Percentiles rank a stretch among this genome's conserved stretches.
phyloP scores from a whole-genome alignment of 1,140 invertebrate genomes.

The Danaus plexippus region DNA sequence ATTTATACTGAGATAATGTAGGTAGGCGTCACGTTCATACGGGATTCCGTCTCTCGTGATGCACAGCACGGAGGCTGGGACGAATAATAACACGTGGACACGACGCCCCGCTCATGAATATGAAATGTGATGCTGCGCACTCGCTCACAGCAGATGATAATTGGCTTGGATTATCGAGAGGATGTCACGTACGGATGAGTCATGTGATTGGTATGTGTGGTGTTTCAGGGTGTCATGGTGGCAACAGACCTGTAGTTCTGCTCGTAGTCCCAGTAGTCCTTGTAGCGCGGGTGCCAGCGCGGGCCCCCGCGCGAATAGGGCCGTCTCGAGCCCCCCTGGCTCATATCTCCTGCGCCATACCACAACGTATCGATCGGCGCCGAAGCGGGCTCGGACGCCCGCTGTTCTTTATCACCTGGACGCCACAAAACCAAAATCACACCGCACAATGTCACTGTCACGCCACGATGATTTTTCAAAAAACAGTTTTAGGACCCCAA shows the following conservation, averaged over 20 bases:
- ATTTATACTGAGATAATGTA: too few relatives aligned
- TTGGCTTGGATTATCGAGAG: too few relatives aligned
- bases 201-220: too few relatives aligned
- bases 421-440: conserved; percentile 36
- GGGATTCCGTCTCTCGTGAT: too few relatives aligned
- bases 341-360: conserved; percentile 56
- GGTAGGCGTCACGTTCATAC: too few relatives aligned
- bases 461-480: conserved; percentile 21
- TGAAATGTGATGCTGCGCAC: neutral
- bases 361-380: conserved; percentile 52
- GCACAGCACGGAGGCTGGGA: neutral
- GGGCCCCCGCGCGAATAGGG: conserved; percentile 63
- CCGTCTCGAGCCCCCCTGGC: conserved; percentile 59
- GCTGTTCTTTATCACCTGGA: conserved; percentile 18
- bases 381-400: conserved; percentile 22
- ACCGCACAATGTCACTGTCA: conserved; percentile 50
- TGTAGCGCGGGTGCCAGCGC: conserved; percentile 64
- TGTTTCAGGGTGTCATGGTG: too few relatives aligned
- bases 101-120: conserved; percentile 1
- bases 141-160: too few relatives aligned
- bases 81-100: conserved; percentile 15
- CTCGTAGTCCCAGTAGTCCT: conserved; percentile 66
- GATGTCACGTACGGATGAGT: too few relatives aligned
- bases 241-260: conserved; percentile 56
- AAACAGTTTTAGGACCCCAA: conserved; percentile 30